Evolutionary conservation across 2,888 invertebrate species (phyloP), one percentile per base, ranked within the genome.

Genomic region (Sycophila texana): DNA sequence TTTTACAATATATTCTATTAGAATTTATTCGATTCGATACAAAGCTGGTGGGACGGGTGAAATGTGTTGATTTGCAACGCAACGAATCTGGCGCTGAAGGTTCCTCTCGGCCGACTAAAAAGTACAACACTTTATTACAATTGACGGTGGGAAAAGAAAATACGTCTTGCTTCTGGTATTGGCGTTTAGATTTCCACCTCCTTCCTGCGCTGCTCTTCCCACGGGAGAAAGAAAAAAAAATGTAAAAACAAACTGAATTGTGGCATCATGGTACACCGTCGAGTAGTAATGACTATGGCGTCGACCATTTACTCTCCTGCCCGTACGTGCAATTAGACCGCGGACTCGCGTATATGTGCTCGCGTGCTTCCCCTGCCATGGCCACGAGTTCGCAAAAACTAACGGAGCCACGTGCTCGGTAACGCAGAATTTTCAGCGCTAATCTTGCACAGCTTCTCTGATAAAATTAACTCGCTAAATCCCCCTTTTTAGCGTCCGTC

Each of bases 341-440:
- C 60, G 30, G 16, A 30, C 60, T 57, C 30, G 53, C 67, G 58
- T 20, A n/a, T 26, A 53, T 18, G 55, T 55, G 20, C 51, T 18
- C 5, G 55, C n/a, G 55, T 60, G 20, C 39, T 22, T 18, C 4
- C 30, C 30, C 18, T 22, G 26, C 14, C 22, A 22, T 5, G 66
- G 18, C 16, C 12, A 14, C 58, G 60, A 68, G 57, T 65, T 65
- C 47, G 39, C 39, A 39, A 39, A 71, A 67, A 77, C 55, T 77
- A 65, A 65, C 61, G 39, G 39, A 39, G 53, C 39, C 65, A 57
- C 58, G 53, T 22, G 18, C 20, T 12, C n/a, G 61, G 22, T 51
- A 55, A 57, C 57, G 30, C 18, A 20, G 71, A 77, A 77, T 77
- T 77, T 71, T 77, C 71, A 70, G 71, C 71, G 63, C 71, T 77